Base-by-base conservation (phyloP, 92 coral and sea anemone genomes). In the Epizoanthus scotinus region DNA sequence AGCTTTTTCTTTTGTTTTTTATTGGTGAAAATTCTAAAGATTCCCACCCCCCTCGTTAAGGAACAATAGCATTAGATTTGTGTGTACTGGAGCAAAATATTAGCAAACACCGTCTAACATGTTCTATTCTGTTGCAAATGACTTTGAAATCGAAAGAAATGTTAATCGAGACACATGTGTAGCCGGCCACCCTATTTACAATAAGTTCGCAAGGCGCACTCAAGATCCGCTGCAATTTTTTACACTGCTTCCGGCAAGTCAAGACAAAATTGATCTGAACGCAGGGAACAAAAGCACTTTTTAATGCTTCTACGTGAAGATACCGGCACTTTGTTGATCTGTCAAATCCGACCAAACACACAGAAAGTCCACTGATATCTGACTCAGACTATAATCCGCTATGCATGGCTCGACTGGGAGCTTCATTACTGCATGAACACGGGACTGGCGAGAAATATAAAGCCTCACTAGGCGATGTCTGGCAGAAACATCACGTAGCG, bases 41-140 rank as follows among this genome's bases (percentile, higher is more conserved):
- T 83, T 72, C 84, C 94, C 97, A 83, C 97, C 97, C 91, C 78
- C 86, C 94, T 92, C 94, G 90, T 92, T 94, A 92, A 83, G 73
- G 57, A 89, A 85, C 91, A 92, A 84, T 83, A 67, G 34, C 62
- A 78, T 82, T 92, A 83, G 89, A 82, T 83, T 56, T 29, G 19
- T 67, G 62, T 77, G 88, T 77, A 78, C 88, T 89, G 86, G 70
- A 60, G 83, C 90, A 40, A 85, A 89, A 85, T 93, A 82, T 78
- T 56, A 82, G 57, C 89, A 73, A 80, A 91, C 94, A 75, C 79
- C 84, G 63, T 85, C 42, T 75, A 81, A 79, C 86, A 82, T 24
- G 78, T 78, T 73, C 74, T 86, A 92, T 92, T 92, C 79, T 92
- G 84, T 90, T 92, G 94, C 91, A 90, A 92, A 92, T 92, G 64